Evolutionary conservation across 2,888 invertebrate genomes (phyloP), one percentile per base, ranked within the genome.

Genomic region (Diaphora mendica): DNA sequence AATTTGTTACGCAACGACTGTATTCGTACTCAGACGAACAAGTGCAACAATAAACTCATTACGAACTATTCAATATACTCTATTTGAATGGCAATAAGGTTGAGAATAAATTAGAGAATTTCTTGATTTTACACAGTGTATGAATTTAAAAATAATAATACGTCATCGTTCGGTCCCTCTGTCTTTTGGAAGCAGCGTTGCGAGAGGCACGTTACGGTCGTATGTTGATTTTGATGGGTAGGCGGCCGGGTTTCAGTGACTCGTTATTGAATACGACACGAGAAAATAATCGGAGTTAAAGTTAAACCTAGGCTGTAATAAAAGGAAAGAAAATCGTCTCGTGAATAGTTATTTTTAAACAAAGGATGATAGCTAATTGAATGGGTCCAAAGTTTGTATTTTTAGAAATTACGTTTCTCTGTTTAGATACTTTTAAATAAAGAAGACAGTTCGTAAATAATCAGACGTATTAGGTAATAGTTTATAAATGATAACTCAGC

Each of bases 141-240:
- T 93, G 93, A 94, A 92, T 94, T 94, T 93, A 90, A 92, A 94
- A 93, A 92, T 94, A 94, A 94, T 94, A 93, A 93, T 91, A 91
- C 92, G 91, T 93, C 92, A 93, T 92, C 89, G 87, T 86, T 72
- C 84, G 82, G 85, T 91, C 93, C 92, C 94, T 93, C 90, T 91
- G 93, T 94, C 93, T 94, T 94, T 94, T 92, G 87, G 90, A 89
- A 88, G 87, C 91, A 89, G 84, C 90, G 92, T 93, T 89, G 89
- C 93, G 91, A 91, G 86, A 89, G 89, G 87, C 87, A 87, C 87
- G 90, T 90, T 90, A 88, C 88, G 88, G 89, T 91, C 87, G 91
- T 91, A 88, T 90, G 93, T 92, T 93, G 91, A 90, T 91, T 94
- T 92, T 92, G 91, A 92, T 90, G 91, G 86, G 89, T 89, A 85